Conservation (phyloP, 2,797 vertebrate species). For the Eulemur mongoz region DNA sequence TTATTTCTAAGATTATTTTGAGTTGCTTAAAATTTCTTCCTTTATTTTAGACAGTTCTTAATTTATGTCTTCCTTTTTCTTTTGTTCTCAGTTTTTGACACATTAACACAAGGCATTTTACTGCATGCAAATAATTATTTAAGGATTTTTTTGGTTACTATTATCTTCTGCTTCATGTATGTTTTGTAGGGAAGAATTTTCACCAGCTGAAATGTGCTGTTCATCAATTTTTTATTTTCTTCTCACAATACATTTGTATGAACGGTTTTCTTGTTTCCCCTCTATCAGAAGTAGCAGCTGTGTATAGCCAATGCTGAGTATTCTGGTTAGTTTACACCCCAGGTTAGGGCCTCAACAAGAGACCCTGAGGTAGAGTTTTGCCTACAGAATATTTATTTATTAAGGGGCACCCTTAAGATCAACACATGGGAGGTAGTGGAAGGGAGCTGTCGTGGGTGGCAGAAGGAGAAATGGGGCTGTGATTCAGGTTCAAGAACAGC, state of each 20-base stretch:
- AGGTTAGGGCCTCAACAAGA: neutral
- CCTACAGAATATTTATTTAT: neutral
- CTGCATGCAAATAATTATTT: neutral
- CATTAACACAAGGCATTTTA: neutral
- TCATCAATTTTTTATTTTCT: neutral
- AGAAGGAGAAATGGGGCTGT: neutral
- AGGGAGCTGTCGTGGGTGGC: rapidly evolving
- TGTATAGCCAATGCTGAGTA: rapidly evolving
- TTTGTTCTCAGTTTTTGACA: neutral
- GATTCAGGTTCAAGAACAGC: neutral
- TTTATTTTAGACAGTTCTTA: neutral
- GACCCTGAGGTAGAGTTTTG: neutral
- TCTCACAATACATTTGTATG: neutral
- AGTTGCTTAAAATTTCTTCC: neutral
- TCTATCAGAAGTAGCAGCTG: neutral
- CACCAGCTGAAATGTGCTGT: neutral
- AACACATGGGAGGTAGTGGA: too few species aligned
- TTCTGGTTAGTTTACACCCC: neutral
- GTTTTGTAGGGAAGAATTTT: neutral
- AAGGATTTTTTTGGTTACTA: neutral
- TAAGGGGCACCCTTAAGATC: neutral
- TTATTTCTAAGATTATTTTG: neutral
- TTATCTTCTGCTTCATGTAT: neutral
- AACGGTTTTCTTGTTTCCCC: neutral
- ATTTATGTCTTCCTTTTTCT: neutral